Percentiles rank a stretch among this genome's conserved stretches.
Conservation (phyloP, 2,113 vertebrate genomes). For the Lasiurus cinereus region DNA sequence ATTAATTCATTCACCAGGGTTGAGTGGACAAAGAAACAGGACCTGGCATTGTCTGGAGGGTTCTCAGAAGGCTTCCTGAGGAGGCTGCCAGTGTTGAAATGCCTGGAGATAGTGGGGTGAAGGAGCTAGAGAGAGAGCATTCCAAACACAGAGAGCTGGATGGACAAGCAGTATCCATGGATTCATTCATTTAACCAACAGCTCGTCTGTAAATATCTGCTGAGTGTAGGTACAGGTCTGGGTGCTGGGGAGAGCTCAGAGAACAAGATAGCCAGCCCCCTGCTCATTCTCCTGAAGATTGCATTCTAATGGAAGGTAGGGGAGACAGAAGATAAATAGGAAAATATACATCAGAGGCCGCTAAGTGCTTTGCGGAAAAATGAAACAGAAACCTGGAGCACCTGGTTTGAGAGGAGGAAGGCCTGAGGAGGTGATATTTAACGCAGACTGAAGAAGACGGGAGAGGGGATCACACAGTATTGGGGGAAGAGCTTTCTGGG, state of each 20-base stretch:
- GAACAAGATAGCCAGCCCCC: accelerated
- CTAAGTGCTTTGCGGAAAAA: background rate
- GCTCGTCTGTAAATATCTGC: background rate
- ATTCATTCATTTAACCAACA: background rate
- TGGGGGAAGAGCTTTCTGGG: background rate
- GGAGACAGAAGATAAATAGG: background rate
- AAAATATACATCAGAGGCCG: background rate
- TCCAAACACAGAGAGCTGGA: background rate
- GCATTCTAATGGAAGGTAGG: background rate
- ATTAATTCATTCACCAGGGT: background rate
- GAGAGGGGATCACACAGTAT: background rate
- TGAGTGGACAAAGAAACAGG: background rate
- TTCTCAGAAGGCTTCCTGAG: conserved; percentile 12
- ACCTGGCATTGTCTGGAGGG: background rate
- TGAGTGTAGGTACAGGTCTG: background rate
- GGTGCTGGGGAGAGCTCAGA: background rate
- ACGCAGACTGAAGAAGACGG: background rate
- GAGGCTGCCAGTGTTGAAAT: background rate
- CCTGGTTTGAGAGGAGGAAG: background rate
- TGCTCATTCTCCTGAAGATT: background rate
- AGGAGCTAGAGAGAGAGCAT: background rate
- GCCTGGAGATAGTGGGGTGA: background rate
- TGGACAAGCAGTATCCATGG: background rate
- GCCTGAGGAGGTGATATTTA: background rate
- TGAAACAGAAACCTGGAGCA: background rate